A percentile compares a stretch with the other conserved stretches of the same genome.
phyloP scores from a whole-genome alignment of 2,888 invertebrate species.

The Epinotia nisella region DNA sequence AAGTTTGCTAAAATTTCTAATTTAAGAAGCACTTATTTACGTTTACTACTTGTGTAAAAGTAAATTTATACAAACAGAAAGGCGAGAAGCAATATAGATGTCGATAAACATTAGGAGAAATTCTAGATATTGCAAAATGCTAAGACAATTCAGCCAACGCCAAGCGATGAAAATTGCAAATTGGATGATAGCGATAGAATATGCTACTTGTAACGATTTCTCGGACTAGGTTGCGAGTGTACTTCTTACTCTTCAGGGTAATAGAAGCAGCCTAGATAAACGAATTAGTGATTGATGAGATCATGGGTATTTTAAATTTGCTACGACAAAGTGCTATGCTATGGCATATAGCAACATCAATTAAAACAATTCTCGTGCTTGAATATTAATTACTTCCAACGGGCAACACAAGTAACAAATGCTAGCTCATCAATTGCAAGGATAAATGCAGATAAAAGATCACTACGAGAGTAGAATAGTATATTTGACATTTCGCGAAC shows the following conservation, averaged over 20 bases:
- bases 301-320: background rate
- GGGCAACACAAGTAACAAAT: background rate
- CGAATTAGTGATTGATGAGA: slow-evolving; percentile 4
- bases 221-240: slow-evolving; percentile 11
- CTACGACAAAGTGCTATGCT: background rate
- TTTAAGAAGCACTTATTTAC: slow-evolving; percentile 13
- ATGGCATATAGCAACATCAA: background rate
- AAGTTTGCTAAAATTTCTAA: slow-evolving; percentile 1
- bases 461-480: background rate
- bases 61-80: slow-evolving; percentile 37
- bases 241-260: background rate
- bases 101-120: slow-evolving; percentile 42
- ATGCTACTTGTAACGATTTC: slow-evolving; percentile 41
- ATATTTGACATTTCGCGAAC: slow-evolving; percentile 24
- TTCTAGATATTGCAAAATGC: slow-evolving; percentile 42
- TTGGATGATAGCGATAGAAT: slow-evolving; percentile 40
- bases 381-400: background rate
- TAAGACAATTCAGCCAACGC: slow-evolving; percentile 57
- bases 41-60: slow-evolving; percentile 19
- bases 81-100: slow-evolving; percentile 37
- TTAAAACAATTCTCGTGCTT: background rate
- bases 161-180: slow-evolving; percentile 55
- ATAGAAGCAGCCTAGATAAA: background rate
- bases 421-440: background rate
- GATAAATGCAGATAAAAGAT: background rate